Percentiles rank a stretch among this genome's conserved stretches.
Conservation (phyloP, 2,888 invertebrate genomes). For the Amiota mariae region DNA sequence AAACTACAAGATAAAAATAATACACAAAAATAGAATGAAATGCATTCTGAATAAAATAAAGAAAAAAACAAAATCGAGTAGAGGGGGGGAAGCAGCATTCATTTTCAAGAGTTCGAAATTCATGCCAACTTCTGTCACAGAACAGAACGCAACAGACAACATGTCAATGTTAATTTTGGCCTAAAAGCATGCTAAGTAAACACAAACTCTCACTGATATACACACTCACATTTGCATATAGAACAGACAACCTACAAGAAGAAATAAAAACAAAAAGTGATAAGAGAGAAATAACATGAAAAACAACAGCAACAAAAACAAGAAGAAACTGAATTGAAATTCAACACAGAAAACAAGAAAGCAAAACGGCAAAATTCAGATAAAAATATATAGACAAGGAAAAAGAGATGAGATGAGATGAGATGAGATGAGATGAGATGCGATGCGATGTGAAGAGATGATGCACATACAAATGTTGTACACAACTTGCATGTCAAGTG, state of each 20-base stretch:
- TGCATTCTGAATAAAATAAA: no score
- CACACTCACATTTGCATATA: neutral
- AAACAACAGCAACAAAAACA: neutral
- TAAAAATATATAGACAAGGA: neutral
- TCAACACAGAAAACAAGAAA: constrained; percentile 10
- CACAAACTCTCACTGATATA: neutral
- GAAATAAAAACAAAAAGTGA: no score
- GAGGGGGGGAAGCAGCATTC: no score
- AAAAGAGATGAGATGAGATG: no score
- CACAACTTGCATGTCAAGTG: constrained; percentile 28
- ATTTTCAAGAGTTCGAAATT: no score
- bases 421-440: neutral
- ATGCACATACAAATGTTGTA: constrained; percentile 6
- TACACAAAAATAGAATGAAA: no score
- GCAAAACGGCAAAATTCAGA: neutral
- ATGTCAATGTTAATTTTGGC: constrained; percentile 17
- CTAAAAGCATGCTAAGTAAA: neutral
- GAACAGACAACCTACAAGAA: constrained; percentile 5
- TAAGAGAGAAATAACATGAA: neutral
- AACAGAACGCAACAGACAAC: neutral
- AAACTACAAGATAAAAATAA: no score
- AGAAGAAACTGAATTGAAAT: constrained; percentile 15
- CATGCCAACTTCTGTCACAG: neutral
- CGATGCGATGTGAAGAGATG: neutral
- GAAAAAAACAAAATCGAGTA: no score